Base-by-base conservation (phyloP, 2,888 invertebrate genomes). In the Pseudolycoriella hygida region DNA sequence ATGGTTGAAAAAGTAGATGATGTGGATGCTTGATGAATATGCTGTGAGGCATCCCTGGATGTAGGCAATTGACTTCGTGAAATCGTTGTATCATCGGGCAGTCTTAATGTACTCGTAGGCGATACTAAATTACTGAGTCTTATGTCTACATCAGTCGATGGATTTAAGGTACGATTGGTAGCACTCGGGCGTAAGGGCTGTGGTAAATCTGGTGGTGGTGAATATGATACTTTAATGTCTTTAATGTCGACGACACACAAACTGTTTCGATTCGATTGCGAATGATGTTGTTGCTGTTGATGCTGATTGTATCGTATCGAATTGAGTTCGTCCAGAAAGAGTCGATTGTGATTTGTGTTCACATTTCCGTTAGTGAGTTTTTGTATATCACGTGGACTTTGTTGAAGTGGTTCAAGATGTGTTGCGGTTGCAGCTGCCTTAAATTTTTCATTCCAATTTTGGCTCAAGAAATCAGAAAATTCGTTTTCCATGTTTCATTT, bases 391-490 rank as follows among this genome's bases (percentile, higher is more conserved):
- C 32, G 37, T 37, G 17, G 39, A 30, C 38, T 19, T 20, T 34
- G 37, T 10, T 43, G 37, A n/a, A 44, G 11, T 25, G 37, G 44
- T 14, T 20, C 19, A 19, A 39, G 34, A 25, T 25, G 25, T 12
- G 44, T 38, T 17, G 44, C 34, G 30, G 45, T 20, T 20, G 42
- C 20, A 37, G 31, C 30, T 17, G 15, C 19, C 18, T 42, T 45
- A 42, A 18, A 42, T n/a, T 45, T 45, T 20, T 45, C 45, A 42
- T 45, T 50, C 55, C 55, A 55, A 49, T 51, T 53, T 50, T 53
- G 53, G 53, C 51, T 55, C 39, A 55, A 52, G 50, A 54, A 54
- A 46, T 54, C 54, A 25, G 54, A 50, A 50, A 55, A 55, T 50
- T 55, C 54, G 52, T 54, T 55, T 52, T 55, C 55, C 55, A 55